Percentiles rank a stretch among this genome's conserved stretches.
phyloP scores from a whole-genome alignment of 2,888 invertebrate species.

The Tyria jacobaeae region DNA sequence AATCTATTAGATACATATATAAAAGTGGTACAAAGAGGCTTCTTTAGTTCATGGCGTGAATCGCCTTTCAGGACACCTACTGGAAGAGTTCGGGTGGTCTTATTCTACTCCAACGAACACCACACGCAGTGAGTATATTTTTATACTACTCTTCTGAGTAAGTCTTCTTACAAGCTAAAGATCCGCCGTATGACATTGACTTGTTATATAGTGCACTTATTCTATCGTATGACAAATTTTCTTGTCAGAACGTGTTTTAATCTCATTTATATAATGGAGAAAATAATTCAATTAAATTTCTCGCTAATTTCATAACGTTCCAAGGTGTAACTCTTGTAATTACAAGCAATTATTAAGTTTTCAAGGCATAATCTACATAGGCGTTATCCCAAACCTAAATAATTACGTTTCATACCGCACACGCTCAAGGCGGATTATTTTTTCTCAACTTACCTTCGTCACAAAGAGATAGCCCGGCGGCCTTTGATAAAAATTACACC shows the following conservation, averaged over 20 bases:
- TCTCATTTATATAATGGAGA: neutral
- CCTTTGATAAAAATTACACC: conserved; percentile 64
- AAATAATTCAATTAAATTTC: neutral
- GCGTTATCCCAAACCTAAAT: conserved; percentile 3
- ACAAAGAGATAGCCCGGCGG: conserved; percentile 41
- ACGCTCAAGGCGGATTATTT: conserved; percentile 26
- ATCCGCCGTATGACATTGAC: neutral
- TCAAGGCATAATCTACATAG: neutral
- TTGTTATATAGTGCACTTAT: neutral
- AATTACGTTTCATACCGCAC: conserved; percentile 3
- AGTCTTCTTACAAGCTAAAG: neutral
- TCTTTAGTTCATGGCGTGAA: too few species aligned
- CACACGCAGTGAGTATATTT: too few species aligned
- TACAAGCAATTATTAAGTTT: too few species aligned
- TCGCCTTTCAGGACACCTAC: too few species aligned
- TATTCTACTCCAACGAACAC: too few species aligned
- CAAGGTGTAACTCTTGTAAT: too few species aligned
- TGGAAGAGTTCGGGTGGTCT: too few species aligned
- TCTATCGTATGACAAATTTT: too few species aligned
- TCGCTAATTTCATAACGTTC: neutral
- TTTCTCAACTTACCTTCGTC: conserved; percentile 29
- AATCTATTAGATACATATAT: too few species aligned
- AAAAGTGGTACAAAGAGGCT: too few species aligned
- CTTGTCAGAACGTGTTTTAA: neutral
- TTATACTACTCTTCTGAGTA: neutral